These are phyloP conservation scores for Lacanobia wlatinum DNA, from an alignment of 2,888 invertebrate species.

Conservation along the genomic window DNA sequence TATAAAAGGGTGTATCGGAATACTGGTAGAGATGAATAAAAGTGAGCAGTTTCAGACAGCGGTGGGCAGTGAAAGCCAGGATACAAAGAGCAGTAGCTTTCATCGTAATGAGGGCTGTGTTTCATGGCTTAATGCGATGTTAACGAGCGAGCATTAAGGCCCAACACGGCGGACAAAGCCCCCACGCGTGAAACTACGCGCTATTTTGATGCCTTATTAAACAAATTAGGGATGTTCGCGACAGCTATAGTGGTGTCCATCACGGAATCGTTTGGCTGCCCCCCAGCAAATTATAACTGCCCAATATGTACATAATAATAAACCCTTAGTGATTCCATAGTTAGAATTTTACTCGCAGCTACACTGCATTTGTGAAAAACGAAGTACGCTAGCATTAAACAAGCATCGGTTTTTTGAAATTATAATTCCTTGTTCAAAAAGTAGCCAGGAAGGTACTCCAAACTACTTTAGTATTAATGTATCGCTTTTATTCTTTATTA, in stretches of 20 bases:
- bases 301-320: not conserved
- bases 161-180: no score
- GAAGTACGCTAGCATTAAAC: constrained; percentile 15
- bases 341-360: not conserved
- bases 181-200: no score
- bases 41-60: constrained; percentile 52
- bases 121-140: constrained; percentile 74
- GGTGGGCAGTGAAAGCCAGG: constrained; percentile 42
- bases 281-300: constrained; percentile 8
- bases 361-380: no score
- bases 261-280: constrained; percentile 21
- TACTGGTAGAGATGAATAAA: constrained; percentile 51
- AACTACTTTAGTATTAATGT: constrained; percentile 48
- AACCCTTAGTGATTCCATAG: not conserved
- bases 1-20: constrained; percentile 54
- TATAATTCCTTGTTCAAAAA: constrained; percentile 13
- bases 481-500: constrained; percentile 19
- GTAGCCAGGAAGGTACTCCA: constrained; percentile 30
- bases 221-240: no score
- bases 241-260: no score
- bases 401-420: constrained; percentile 3
- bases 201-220: no score
- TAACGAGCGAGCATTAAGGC: no score
- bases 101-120: constrained; percentile 63
- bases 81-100: constrained; percentile 70